Evolutionary conservation across 2,888 invertebrate species (phyloP).

Genomic region (Oscheius sp.): DNA sequence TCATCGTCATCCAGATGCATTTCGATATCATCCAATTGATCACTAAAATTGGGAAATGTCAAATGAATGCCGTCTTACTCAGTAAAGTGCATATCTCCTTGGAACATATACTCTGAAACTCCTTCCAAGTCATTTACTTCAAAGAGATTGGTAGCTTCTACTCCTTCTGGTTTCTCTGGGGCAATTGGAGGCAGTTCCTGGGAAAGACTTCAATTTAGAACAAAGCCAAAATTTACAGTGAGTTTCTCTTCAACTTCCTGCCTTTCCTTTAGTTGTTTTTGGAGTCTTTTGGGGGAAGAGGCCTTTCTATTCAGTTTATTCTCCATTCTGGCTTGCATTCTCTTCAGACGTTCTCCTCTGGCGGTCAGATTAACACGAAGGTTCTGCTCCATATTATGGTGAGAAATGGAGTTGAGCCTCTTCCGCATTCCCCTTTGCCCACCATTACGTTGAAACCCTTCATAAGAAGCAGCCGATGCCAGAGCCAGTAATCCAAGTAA

Average conservation of each 20-base stretch:
- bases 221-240: neutral
- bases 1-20: neutral
- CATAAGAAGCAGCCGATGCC: slow-evolving; percentile 3
- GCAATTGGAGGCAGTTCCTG: slow-evolving; percentile 7
- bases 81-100: slow-evolving; percentile 26
- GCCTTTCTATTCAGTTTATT: neutral
- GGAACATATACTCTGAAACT: slow-evolving; percentile 9
- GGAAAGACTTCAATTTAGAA: neutral
- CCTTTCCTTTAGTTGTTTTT: neutral
- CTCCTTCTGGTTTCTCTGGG: slow-evolving; percentile 4
- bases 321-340: neutral
- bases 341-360: slow-evolving; percentile 1
- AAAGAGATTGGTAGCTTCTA: slow-evolving; percentile 8
- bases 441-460: slow-evolving; percentile 2
- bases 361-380: neutral
- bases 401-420: neutral
- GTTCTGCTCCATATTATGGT: neutral
- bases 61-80: slow-evolving; percentile 20
- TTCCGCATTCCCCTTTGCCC: neutral
- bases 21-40: neutral
- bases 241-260: slow-evolving; percentile 11
- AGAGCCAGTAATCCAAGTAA: slow-evolving; percentile 7
- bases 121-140: slow-evolving; percentile 12
- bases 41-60: neutral
- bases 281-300: neutral